These are phyloP conservation scores for Himalopsyche anomala DNA, from an alignment of 2,888 invertebrate species.

Conservation along the genomic window DNA sequence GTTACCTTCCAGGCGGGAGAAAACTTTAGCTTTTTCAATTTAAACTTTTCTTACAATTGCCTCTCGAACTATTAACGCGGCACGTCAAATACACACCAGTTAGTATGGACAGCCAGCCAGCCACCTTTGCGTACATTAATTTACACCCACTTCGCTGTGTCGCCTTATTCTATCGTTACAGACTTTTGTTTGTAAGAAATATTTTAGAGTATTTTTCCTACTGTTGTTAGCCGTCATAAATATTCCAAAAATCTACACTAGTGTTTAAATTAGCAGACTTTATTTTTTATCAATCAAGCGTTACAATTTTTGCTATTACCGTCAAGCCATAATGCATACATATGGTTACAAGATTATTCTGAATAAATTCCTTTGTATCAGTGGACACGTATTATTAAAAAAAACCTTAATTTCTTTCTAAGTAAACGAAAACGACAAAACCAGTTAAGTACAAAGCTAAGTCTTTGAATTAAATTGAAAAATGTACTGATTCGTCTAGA, in stretches of 20 bases:
- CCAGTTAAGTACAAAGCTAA: conserved; percentile 21
- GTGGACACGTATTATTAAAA: no score
- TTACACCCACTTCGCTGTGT: background rate
- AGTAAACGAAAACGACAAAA: conserved; percentile 26
- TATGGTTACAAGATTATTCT: no score
- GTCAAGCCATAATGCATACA: no score
- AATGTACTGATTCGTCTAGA: conserved; percentile 23
- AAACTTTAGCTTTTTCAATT: conserved; percentile 62
- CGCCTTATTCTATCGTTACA: background rate
- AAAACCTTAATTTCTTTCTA: background rate
- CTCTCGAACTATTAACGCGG: conserved; percentile 49
- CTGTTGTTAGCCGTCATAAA: no score
- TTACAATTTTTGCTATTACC: no score
- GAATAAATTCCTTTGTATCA: no score
- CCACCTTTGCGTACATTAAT: background rate
- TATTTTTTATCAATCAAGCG: no score
- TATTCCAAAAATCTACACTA: no score
- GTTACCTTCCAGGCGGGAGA: conserved; percentile 51
- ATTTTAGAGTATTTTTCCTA: background rate
- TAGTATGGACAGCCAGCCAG: background rate
- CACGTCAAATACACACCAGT: conserved; percentile 29
- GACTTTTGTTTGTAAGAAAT: background rate
- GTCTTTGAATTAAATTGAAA: conserved; percentile 35
- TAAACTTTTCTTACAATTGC: conserved; percentile 53
- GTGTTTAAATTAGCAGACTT: no score